These are phyloP conservation scores for Brachystomella parvula DNA, from an alignment of 1,140 invertebrate species.

Conservation along the genomic window DNA sequence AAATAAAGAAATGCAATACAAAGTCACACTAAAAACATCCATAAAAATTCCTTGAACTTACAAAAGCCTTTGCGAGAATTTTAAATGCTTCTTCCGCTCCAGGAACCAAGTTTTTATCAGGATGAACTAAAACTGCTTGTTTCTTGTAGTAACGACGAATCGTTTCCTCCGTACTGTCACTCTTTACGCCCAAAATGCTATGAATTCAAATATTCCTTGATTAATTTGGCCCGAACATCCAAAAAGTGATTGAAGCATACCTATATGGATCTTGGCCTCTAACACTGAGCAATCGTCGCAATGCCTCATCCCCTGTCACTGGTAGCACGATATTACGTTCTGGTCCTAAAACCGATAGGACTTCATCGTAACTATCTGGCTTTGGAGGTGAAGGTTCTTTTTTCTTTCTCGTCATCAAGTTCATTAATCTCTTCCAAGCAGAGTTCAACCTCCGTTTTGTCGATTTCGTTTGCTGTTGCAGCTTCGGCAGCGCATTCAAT, in stretches of 20 bases:
- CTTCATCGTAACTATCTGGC: constrained; percentile 15
- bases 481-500: constrained; percentile 21
- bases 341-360: constrained; percentile 47
- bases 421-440: constrained; percentile 13
- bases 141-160: constrained; percentile 88
- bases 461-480: constrained; percentile 1
- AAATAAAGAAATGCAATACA: not conserved
- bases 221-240: not conserved
- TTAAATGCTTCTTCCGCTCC: constrained; percentile 94
- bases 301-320: constrained; percentile 83
- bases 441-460: not conserved
- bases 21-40: not conserved
- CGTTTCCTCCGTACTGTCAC: constrained; percentile 80
- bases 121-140: constrained; percentile 88
- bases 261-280: constrained; percentile 92
- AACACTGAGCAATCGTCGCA: constrained; percentile 81
- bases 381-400: not conserved
- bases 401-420: constrained; percentile 6
- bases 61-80: constrained; percentile 83
- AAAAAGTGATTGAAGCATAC: constrained; percentile 43
- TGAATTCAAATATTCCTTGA: constrained; percentile 39
- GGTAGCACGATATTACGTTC: constrained; percentile 74
- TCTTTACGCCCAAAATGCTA: constrained; percentile 77
- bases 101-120: constrained; percentile 87
- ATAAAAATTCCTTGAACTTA: constrained; percentile 39